These are phyloP conservation scores for Drosophila meridionalis DNA, from an alignment of 2,888 invertebrate species.

Conservation along the genomic window DNA sequence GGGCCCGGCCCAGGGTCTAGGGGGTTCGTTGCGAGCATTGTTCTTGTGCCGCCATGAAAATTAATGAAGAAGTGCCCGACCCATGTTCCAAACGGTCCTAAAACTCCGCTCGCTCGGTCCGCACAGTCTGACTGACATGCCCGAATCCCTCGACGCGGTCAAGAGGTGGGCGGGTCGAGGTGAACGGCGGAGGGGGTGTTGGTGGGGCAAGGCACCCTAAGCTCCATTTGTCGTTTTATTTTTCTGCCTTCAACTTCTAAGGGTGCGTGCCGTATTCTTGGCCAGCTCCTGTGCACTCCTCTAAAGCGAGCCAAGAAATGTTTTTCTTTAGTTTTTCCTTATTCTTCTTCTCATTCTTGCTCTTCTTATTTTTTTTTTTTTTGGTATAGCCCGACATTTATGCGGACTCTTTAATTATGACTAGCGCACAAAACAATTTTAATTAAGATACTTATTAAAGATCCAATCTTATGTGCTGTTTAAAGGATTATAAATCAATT, in stretches of 20 bases:
- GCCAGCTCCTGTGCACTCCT: slow-evolving; percentile 20
- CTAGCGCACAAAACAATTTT: slow-evolving; percentile 5
- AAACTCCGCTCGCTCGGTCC: slow-evolving; percentile 52
- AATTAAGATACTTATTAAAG: slow-evolving; percentile 2
- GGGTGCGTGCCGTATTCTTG: slow-evolving; percentile 47
- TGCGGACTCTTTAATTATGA: slow-evolving; percentile 19
- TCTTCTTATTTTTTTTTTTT: slow-evolving; percentile 1
- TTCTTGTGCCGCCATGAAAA: slow-evolving; percentile 81
- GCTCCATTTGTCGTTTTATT: slow-evolving; percentile 47
- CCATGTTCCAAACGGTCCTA: slow-evolving; percentile 75
- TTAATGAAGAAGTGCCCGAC: slow-evolving; percentile 82
- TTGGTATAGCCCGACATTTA: slow-evolving; percentile 12
- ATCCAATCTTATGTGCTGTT: neutral
- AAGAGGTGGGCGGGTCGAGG: neutral
- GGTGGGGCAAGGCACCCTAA: slow-evolving; percentile 32
- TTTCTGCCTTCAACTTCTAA: slow-evolving; percentile 45
- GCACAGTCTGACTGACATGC: slow-evolving; percentile 52
- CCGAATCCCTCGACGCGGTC: slow-evolving; percentile 22
- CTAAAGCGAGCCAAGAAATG: slow-evolving; percentile 21
- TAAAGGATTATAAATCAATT: slow-evolving; percentile 8
- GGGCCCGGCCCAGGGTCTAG: slow-evolving; percentile 21
- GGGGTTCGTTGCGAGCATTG: slow-evolving; percentile 62
- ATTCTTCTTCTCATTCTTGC: neutral
- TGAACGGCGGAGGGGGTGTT: neutral
- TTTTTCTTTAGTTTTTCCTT: slow-evolving; percentile 1